Evolutionary conservation across 2,888 invertebrate genomes (phyloP), one percentile per base, ranked within the genome.

Genomic region (Drosophila anomelani): DNA sequence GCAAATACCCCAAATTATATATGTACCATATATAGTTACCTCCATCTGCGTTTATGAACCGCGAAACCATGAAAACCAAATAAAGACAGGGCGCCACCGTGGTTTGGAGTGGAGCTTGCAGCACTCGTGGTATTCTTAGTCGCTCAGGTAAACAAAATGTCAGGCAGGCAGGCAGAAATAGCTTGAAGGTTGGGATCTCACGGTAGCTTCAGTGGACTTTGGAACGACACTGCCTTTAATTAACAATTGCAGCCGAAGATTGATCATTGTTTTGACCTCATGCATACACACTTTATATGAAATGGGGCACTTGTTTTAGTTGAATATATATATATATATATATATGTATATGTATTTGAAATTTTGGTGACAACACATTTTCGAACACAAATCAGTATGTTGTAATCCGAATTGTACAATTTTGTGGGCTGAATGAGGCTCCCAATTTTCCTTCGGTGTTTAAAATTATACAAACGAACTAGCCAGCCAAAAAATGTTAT

Each of bases 401-500:
- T 26, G 46, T n/a, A 47, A 46, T 46, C n/a, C 46, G 51, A 34
- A 20, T 36, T 53, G 20, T 23, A 53, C 20, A 53, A 36, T 53
- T 53, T 53, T 53, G 34, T 15, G 34, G 34, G 34, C 9, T 3
- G 20, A 15, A 9, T 51, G 51, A 5, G 32, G 34, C 15, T 51
- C 51, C 51, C 34, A 34, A 15, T 20, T 34, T 34, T 4, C 7
- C 32, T 17, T 23, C 10, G 34, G 47, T 53, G 34, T 53, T 23
- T 9, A 20, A 53, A 34, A 23, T 23, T 15, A 15, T 20, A 51
- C 51, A 23, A 53, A 53, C 23, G 51, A 53, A 53, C 34, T 51
- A 53, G 51, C 34, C 51, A 53, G 51, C 51, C 34, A 53, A 53
- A 5, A 51, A 34, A 36, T 53, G 20, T 34, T 20, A 51, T 34